phyloP scores from a whole-genome alignment of 2,888 invertebrate genomes.

The Cataglyphis albicans region DNA sequence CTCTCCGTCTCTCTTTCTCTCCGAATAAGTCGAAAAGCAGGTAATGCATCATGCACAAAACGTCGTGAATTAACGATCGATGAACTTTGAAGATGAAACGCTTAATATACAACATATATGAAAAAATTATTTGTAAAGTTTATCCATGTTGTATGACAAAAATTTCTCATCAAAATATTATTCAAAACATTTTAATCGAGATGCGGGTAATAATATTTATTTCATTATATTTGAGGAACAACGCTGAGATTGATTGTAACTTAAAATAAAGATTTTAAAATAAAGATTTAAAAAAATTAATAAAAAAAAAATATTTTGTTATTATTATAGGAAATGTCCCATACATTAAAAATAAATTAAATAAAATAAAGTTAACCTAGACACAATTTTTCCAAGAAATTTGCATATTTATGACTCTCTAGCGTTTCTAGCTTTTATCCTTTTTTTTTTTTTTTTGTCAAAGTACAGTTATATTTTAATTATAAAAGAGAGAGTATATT shows the following conservation, averaged over 20 bases:
- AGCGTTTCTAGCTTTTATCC: not conserved
- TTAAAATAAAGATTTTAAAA: constrained; percentile 6
- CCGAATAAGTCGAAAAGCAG: constrained; percentile 38
- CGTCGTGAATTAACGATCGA: constrained; percentile 24
- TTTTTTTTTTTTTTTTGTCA: not conserved
- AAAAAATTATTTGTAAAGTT: constrained; percentile 15
- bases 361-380: constrained; percentile 5
- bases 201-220: not conserved
- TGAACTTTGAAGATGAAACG: constrained; percentile 36
- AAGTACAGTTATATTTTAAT: not conserved
- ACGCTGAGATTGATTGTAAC: not conserved
- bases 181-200: not conserved
- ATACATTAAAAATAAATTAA: constrained; percentile 10
- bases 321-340: not conserved
- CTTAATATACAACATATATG: constrained; percentile 10
- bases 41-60: constrained; percentile 1
- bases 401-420: constrained; percentile 19
- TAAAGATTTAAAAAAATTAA: not conserved
- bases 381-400: constrained; percentile 14
- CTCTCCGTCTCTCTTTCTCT: not conserved
- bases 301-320: not conserved
- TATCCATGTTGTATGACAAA: not conserved
- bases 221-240: not conserved
- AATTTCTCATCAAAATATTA: not conserved
- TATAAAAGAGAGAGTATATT: not conserved